Base-by-base conservation (phyloP, 2,888 invertebrate genomes). In the Trachelus iudaicus region DNA sequence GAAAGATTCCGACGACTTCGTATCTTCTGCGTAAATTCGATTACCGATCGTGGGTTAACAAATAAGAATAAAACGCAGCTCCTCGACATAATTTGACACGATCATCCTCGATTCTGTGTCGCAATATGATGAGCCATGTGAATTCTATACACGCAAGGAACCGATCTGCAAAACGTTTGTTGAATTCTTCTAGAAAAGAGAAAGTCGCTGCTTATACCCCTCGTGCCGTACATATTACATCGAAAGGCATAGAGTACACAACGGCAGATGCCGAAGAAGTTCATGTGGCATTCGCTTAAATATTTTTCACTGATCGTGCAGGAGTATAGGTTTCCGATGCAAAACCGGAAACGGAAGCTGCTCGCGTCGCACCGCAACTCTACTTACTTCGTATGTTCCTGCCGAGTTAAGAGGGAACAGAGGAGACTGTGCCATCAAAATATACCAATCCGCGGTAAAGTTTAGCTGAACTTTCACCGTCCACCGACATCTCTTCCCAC, bases 381-480 rank as follows among this genome's bases (percentile, higher is more conserved):
- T 23, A 23, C 40, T 34, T 1, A 4, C 69, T 30, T 34, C 11
- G 15, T 1, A 11, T 4, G 34, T 30, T 13, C 15, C 75, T 73
- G 31, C 56, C 11, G 76, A 56, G 30, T 15, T 34, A 12, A 35
- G 23, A 82, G 85, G 83, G 40, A 15, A 40, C 40, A 6, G 15
- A 6, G 40, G 6, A 40, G 40, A 40, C 40, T 15, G 40, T 83
- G 77, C 82, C 81, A 85, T 85, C 85, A 81, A 83, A 82, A 83
- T 82, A 81, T 80, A 81, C 82, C 81, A 78, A 83, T 82, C 82
- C 78, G 73, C 75, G 81, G 78, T 81, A 79, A 83, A 79, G 81
- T 82, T 81, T 82, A 83, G 79, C 79, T 84, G 84, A 85, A 85
- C 85, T 85, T 85, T 85, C 85, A 85, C 85, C 82, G 82, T 81